Evolutionary conservation across 2,113 vertebrate species (phyloP).

Genomic region (Rhadina sibilatrix): DNA sequence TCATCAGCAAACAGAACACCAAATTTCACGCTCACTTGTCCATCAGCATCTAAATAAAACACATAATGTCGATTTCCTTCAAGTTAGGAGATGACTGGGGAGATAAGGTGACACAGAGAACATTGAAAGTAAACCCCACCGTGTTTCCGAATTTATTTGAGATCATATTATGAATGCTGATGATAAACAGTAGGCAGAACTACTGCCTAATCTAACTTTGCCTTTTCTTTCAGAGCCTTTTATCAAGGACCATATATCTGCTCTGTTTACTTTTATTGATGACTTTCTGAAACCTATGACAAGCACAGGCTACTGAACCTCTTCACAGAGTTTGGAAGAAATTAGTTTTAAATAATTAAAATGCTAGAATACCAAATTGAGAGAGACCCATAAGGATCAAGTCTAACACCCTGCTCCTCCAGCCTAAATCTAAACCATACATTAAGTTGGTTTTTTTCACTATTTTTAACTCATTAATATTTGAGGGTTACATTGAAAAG

Average conservation of each 20-base stretch:
- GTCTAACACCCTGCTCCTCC: background rate
- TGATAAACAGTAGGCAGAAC: background rate
- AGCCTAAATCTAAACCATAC: background rate
- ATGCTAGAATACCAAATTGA: background rate
- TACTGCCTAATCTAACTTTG: background rate
- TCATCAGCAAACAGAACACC: constrained; percentile 93
- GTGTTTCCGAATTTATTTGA: background rate
- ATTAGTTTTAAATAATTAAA: background rate
- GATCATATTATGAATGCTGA: background rate
- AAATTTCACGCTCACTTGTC: constrained; percentile 88
- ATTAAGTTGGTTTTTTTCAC: background rate
- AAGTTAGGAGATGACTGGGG: background rate
- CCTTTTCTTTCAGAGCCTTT: background rate
- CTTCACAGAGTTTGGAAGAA: background rate
- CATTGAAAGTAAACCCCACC: background rate
- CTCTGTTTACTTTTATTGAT: background rate
- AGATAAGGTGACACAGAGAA: background rate
- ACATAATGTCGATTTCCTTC: background rate
- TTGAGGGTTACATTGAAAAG: background rate
- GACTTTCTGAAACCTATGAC: background rate
- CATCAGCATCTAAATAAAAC: constrained; percentile 81
- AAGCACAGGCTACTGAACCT: background rate
- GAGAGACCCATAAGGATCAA: background rate
- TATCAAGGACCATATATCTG: background rate
- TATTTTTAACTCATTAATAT: background rate